These are phyloP conservation scores for Bugula neritina DNA, from an alignment of 2,888 invertebrate genomes.

Conservation along the genomic window DNA sequence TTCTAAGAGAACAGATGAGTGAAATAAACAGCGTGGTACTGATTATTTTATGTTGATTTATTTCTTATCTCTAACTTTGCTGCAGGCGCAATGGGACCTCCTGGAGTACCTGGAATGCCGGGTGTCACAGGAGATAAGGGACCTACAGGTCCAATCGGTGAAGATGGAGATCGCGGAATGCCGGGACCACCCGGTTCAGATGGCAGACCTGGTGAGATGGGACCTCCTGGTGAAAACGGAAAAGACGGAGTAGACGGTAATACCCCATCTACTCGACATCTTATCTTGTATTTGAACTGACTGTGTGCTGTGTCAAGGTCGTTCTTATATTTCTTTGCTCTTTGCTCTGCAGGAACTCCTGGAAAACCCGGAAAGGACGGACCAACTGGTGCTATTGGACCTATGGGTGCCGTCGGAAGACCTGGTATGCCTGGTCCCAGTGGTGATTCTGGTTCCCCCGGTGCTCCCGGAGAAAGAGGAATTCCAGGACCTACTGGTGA, in stretches of 20 bases:
- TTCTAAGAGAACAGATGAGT: too few species aligned
- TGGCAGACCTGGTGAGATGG: conserved; percentile 28
- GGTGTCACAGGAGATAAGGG: conserved; percentile 29
- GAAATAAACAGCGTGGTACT: too few species aligned
- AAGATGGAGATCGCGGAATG: conserved; percentile 28
- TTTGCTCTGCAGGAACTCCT: conserved; percentile 1
- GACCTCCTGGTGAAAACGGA: conserved; percentile 29
- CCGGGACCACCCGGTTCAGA: conserved; percentile 30
- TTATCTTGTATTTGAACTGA: too few species aligned
- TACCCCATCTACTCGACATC: too few species aligned
- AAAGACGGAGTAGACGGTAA: conserved; percentile 28
- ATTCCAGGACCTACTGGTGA: conserved; percentile 24
- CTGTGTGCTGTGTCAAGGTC: too few species aligned
- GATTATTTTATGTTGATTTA: too few species aligned
- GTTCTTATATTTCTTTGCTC: too few species aligned
- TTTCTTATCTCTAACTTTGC: neutral
- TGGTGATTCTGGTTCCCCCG: conserved; percentile 30
- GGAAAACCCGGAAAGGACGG: conserved; percentile 16
- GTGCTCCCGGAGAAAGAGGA: conserved; percentile 29
- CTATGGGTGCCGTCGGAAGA: conserved; percentile 28
- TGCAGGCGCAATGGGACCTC: conserved; percentile 26
- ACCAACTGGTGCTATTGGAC: neutral
- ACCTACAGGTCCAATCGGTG: conserved; percentile 26
- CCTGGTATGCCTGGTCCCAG: conserved; percentile 24
- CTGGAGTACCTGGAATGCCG: conserved; percentile 28